These are phyloP conservation scores for Rotaria sp. DNA, from an alignment of 2,888 invertebrate species.

Conservation along the genomic window DNA sequence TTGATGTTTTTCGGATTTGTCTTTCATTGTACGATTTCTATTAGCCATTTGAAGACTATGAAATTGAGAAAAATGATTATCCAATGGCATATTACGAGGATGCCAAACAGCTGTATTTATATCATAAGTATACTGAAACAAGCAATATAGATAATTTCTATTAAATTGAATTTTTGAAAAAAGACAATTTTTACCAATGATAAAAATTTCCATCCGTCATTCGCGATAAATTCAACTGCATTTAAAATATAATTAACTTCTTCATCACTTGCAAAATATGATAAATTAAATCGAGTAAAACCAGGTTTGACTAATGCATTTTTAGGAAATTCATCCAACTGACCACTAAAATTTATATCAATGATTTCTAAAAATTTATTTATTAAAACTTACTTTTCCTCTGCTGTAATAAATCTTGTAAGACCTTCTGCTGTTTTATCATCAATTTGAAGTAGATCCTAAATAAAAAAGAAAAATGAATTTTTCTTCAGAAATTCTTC, in stretches of 20 bases:
- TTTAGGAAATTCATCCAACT: too few species aligned
- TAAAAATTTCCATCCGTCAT: constrained; percentile 38
- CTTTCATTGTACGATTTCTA: background rate
- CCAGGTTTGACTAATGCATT: constrained; percentile 32
- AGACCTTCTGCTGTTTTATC: background rate
- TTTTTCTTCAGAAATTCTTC: too few species aligned
- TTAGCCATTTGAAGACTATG: background rate
- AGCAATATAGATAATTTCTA: background rate
- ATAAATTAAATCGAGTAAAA: constrained; percentile 38
- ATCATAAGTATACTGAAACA: background rate
- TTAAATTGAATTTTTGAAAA: too few species aligned
- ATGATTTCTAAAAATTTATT: too few species aligned
- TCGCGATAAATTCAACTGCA: constrained; percentile 36
- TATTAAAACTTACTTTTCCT: background rate
- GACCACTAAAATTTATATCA: background rate
- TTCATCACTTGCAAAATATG: constrained; percentile 34
- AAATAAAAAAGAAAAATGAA: background rate
- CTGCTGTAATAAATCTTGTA: background rate
- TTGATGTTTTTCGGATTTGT: background rate
- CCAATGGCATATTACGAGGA: background rate
- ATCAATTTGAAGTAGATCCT: background rate
- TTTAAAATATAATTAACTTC: constrained; percentile 39
- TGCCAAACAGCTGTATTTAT: background rate
- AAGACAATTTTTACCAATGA: background rate
- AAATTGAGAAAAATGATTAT: background rate